Evolutionary conservation across 2,888 invertebrate species (phyloP), one percentile per base, ranked within the genome.

Genomic region (Caradrina kadenii): DNA sequence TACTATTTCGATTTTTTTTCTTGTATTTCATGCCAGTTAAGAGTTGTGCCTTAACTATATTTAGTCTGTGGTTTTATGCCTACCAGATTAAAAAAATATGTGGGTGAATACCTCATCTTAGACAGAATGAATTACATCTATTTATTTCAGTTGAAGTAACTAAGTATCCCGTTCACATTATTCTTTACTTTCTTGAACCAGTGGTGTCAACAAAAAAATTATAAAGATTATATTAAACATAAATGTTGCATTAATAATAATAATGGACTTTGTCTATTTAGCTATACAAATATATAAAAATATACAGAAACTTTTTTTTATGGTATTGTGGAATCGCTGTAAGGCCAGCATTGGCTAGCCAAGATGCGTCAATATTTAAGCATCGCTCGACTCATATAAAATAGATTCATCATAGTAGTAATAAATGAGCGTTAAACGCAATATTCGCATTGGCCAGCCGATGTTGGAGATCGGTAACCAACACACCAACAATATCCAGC

Each of bases 251-350:
- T 13, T 13, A 42, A 48, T 53, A 58, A 19, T 48, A 59, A 35
- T 55, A 70, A 69, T 67, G 52, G 74, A 76, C 79, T 82, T 81
- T 80, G 81, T 78, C 71, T 74, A 59, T 59, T 68, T 82, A 82
- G 71, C 52, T 71, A 60, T 73, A 74, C 53, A 62, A 61, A 45
- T 45, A 48, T 58, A 66, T 49, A 61, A 50, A 64, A 69, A 26
- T 58, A 66, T 49, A 68, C 35, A 63, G 11, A 59, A 62, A 10
- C 39, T 53, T 66, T 60, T 55, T 65, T 63, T 65, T 71, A n/a
- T 54, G 1, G 45, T 17, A 50, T 63, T n/a, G 45, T 61, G 42
- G 68, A 55, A 54, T 63, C 49, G 11, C 17, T 45, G 31, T 17
- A 31, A 11, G n/a, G 22, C 17, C 45, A 15, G 35, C 19, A 60